Evolutionary conservation across 2,113 vertebrate species (phyloP), one percentile per base, ranked within the genome.

Genomic region (Poeciliopsis retropinna): DNA sequence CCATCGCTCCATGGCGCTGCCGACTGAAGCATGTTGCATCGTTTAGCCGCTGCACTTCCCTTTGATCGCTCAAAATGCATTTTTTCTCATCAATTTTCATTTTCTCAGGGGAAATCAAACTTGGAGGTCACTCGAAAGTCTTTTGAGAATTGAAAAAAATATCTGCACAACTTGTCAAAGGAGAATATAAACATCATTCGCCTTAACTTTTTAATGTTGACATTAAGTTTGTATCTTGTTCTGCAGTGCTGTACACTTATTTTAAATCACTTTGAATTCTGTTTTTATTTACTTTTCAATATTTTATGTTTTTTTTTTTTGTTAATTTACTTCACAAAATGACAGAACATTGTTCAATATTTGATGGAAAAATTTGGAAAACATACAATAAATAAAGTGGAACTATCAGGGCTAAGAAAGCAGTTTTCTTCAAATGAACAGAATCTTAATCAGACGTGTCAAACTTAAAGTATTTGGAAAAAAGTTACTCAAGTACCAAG

Each of bases 81-180:
- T 82, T 83, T 86, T 75, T 75, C 70, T 75, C 70, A 64, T n/a
- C 64, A 10, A 13, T 60, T 57, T 66, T 60, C 0, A 0, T 77
- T 72, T 63, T 77, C 83, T 76, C 75, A 13, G 63, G 73, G 75
- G 67, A 82, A 69, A 76, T 74, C 60, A 44, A 57, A 32, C 19
- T 30, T 6, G 12, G 47, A 74, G 83, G 83, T 84, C 69, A 71
- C 31, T 25, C 8, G 31, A 41, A 82, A 83, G 69, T 41, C 57
- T 60, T 71, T 67, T 31, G 22, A 74, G 34, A 73, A 64, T 64
- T 68, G 60, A 28, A 67, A 85, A 11, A 14, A 47, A 47, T 3
- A 25, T 60, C 76, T 74, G 41, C 1, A 19, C 17, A 34, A 39
- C 31, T 75, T 34, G 37, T 73, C 10, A 30, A 28, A 19, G 0